Evolutionary conservation across 2,797 vertebrate genomes (phyloP), one percentile per base, ranked within the genome.

Genomic region (Dendrocincla tyrannina): DNA sequence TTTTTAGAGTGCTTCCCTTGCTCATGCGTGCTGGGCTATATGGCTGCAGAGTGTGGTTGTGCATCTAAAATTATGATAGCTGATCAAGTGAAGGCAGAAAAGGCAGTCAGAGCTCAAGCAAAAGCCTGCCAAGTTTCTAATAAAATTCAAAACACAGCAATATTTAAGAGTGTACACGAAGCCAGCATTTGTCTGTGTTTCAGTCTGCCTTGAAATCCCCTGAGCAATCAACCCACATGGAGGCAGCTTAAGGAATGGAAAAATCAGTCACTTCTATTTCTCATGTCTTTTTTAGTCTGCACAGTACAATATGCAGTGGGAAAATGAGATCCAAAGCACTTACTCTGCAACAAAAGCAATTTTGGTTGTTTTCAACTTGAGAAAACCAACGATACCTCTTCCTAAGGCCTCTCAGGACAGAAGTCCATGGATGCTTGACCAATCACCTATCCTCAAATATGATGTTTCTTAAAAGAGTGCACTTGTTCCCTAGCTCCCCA

Each of bases 161-260:
- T 94, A 90, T 82, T 93, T 96, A 82, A 69, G 81, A 95, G 85
- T 22, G 4, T 60, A 73, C 87, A 93, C 9, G 93, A 96, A 98
- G 93, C 83, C 93, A 94, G 96, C 68, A 41, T 97, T 96, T 95
- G 95, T 96, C 95, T 97, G 94, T 68, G 91, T 96, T 97, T 96
- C 95, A 97, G 95, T 95, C 96, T 97, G 97, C 93, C 83, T 97
- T 96, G 88, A 84, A 97, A 89, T 97, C 97, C 93, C 95, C 59
- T 91, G 97, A 97, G 97, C 80, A 95, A 97, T 96, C 94, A 96
- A 44, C 92, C 94, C 95, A 97, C 87, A 52, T 91, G 80, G 74
- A 97, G 87, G 85, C 88, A 97, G 95, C 92, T 96, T 76, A 96
- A 96, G 91, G 90, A 96, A 97, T 96, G 91, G 95, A 96, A 96